These are phyloP conservation scores for Ara ararauna DNA, from an alignment of 2,797 vertebrate genomes.

Conservation along the genomic window DNA sequence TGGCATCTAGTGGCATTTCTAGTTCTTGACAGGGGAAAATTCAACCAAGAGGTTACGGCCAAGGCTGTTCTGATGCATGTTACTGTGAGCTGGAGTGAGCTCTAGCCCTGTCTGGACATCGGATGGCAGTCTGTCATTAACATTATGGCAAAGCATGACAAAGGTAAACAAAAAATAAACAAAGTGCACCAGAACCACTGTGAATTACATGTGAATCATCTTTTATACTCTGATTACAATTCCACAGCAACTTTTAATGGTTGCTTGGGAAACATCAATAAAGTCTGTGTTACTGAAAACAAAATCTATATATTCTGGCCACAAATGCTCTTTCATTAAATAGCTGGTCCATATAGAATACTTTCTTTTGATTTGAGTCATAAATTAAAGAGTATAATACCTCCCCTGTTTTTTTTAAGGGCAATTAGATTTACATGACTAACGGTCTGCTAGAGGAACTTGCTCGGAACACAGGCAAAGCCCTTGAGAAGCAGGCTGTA, in stretches of 20 bases:
- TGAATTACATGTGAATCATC: background rate
- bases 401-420: background rate
- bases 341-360: background rate
- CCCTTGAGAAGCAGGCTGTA: background rate
- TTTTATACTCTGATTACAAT: background rate
- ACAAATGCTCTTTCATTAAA: background rate
- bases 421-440: background rate
- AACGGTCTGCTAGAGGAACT: background rate
- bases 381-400: background rate
- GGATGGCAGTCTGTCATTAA: slow-evolving; percentile 11
- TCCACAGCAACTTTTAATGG: background rate
- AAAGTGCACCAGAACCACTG: background rate
- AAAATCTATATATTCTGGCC: background rate
- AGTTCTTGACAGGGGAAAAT: background rate
- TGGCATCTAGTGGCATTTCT: background rate
- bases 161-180: background rate
- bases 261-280: background rate
- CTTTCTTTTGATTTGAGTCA: background rate
- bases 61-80: background rate
- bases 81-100: background rate
- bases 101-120: background rate
- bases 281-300: background rate
- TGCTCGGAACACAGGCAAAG: background rate
- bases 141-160: background rate
- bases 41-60: background rate